Base-by-base conservation (phyloP, 2,797 vertebrate genomes). In the Megaceryle alcyon region DNA sequence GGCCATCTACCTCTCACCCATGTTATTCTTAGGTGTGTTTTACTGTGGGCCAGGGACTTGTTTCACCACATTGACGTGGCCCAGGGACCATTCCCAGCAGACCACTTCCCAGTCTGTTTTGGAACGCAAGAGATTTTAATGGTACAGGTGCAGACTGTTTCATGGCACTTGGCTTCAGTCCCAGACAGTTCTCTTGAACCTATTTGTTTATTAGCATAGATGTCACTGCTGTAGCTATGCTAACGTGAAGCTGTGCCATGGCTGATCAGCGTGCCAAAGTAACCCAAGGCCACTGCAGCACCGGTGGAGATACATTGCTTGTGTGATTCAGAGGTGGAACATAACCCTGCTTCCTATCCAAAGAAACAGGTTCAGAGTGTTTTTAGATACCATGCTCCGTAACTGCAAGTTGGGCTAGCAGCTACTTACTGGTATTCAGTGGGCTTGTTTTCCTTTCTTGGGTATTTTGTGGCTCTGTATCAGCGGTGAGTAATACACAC, bases 311-410 rank as follows among this genome's bases (percentile, higher is more conserved):
- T 66, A 5, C 21, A 1, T 4, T 18, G 25, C 48, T 76, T 51
- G 9, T 70, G 46, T 54, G 68, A 68, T 57, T 68, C 69, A 59
- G 48, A 65, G 28, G 17, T 60, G 48, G 41, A 28, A 60, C 7
- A 2, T 0, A 53, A 31, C 31, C 0, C 0, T 60, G 35, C 61
- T 78, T 81, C 80, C 82, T 54, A 53, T 14, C 44, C 26, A 56
- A 60, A 75, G 21, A 79, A 78, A 17, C 9, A n/a, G 16, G 7
- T 59, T 84, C 37, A 18, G 21, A 3, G 10, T 33, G 21, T 2
- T 77, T 89, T 82, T n/a, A 10, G 31, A 6, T 56, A 41, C 65
- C 7, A 1, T 41, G 21, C 4, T 39, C 43, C 26, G 37, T 44
- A 73, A 21, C 14, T 56, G 28, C 35, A 75, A 41, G 61, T 35